Conservation (phyloP, 1,140 invertebrate species). For the Zaprionus ghesquierei region DNA sequence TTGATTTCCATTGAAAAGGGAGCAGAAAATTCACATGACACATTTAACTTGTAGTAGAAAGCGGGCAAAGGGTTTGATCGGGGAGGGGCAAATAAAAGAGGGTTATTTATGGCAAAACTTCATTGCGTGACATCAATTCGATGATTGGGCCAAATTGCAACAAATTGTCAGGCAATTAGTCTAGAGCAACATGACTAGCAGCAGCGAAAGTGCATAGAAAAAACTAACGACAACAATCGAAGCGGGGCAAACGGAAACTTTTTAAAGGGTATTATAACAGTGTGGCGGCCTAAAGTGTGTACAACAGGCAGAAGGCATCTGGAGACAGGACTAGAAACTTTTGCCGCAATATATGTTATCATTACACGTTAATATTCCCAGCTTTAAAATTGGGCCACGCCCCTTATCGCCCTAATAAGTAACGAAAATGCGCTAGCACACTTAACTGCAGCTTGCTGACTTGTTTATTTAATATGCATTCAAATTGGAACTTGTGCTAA, state of each 20-base stretch:
- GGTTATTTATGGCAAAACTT: conserved; percentile 52
- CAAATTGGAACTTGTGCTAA: conserved; percentile 10
- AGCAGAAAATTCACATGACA: conserved; percentile 58
- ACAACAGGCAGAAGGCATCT: too few relatives aligned
- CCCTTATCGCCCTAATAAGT: too few relatives aligned
- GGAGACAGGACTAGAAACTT: background rate
- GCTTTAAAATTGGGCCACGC: too few relatives aligned
- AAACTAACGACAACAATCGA: background rate
- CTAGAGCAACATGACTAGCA: background rate
- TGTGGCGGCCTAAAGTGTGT: too few relatives aligned
- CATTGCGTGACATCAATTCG: conserved; percentile 17
- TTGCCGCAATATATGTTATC: background rate
- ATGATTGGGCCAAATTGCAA: conserved; percentile 53
- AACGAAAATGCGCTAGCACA: too few relatives aligned
- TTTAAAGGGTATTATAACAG: too few relatives aligned
- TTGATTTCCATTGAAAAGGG: conserved; percentile 70
- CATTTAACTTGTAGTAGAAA: conserved; percentile 12
- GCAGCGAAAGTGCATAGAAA: background rate
- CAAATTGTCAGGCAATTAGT: conserved; percentile 48
- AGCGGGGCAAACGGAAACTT: background rate
- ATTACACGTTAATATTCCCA: too few relatives aligned
- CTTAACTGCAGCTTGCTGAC: background rate
- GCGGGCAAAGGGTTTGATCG: background rate
- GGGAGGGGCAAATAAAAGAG: background rate
- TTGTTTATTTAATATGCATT: background rate